Percentiles rank a stretch among this genome's conserved stretches.
These are phyloP conservation scores for Dusona sp. DNA, from an alignment of 2,888 invertebrate genomes.

Conservation along the genomic window DNA sequence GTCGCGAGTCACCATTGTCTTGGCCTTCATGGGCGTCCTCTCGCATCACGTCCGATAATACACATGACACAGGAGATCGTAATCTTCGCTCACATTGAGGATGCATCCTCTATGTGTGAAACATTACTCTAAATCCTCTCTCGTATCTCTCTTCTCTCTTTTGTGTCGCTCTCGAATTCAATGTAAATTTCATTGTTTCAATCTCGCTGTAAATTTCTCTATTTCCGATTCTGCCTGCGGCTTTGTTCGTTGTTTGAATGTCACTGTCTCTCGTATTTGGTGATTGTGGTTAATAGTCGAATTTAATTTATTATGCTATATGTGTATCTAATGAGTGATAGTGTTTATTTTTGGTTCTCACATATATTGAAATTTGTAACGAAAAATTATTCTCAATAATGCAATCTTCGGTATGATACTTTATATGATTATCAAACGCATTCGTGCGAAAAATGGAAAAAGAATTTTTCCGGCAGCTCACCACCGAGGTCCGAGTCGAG, in stretches of 20 bases:
- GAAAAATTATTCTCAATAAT: neutral
- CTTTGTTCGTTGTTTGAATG: neutral
- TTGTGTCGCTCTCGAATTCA: neutral
- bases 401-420: neutral
- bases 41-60: constrained; percentile 66
- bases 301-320: neutral
- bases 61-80: constrained; percentile 66
- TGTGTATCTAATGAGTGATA: neutral
- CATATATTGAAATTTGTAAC: neutral
- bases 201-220: neutral
- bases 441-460: neutral
- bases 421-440: constrained; percentile 24
- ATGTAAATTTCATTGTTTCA: constrained; percentile 17
- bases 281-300: neutral
- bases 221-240: neutral
- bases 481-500: constrained; percentile 23
- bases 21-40: constrained; percentile 50
- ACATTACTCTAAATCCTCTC: constrained; percentile 34
- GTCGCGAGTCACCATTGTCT: constrained; percentile 64
- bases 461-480: constrained; percentile 26
- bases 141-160: neutral
- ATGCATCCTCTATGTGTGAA: constrained; percentile 38
- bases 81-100: constrained; percentile 64
- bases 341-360: neutral
- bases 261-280: neutral